Evolutionary conservation across 2,888 invertebrate species (phyloP).

Genomic region (Dendrolimus houi): DNA sequence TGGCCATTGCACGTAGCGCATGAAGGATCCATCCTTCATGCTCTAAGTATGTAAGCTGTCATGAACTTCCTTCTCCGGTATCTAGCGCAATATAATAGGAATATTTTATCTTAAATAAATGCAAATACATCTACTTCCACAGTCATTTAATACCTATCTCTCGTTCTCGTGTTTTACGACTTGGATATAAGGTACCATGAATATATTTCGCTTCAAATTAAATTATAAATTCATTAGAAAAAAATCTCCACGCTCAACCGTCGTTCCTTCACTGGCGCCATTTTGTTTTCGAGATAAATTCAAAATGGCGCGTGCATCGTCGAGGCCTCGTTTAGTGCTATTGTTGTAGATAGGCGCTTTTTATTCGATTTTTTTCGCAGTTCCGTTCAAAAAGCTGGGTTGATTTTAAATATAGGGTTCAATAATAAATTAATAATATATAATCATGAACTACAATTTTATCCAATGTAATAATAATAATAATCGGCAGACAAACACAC

Average conservation of each 20-base stretch:
- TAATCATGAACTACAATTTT: too few species aligned
- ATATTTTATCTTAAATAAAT: too few species aligned
- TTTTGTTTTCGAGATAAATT: background rate
- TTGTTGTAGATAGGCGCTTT: conserved; percentile 22
- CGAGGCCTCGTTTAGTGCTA: conserved; percentile 24
- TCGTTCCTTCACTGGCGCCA: background rate
- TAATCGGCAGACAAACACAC: too few species aligned
- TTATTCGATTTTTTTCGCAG: conserved; percentile 19
- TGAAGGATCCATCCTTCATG: too few species aligned
- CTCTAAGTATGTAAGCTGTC: too few species aligned
- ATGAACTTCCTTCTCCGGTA: too few species aligned
- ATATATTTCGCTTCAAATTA: background rate
- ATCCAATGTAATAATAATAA: too few species aligned
- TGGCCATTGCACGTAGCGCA: too few species aligned
- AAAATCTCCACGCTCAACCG: background rate
- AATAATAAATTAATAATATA: too few species aligned
- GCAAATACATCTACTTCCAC: too few species aligned
- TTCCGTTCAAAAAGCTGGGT: background rate
- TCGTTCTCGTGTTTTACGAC: background rate
- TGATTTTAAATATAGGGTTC: conserved; percentile 4
- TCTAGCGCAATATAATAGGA: too few species aligned
- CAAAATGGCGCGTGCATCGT: background rate
- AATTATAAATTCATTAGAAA: background rate
- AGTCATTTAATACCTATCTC: too few species aligned
- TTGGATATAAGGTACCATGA: background rate